Evolutionary conservation across 2,888 invertebrate genomes (phyloP), one percentile per base, ranked within the genome.

Genomic region (Phragmatobia fuliginosa): DNA sequence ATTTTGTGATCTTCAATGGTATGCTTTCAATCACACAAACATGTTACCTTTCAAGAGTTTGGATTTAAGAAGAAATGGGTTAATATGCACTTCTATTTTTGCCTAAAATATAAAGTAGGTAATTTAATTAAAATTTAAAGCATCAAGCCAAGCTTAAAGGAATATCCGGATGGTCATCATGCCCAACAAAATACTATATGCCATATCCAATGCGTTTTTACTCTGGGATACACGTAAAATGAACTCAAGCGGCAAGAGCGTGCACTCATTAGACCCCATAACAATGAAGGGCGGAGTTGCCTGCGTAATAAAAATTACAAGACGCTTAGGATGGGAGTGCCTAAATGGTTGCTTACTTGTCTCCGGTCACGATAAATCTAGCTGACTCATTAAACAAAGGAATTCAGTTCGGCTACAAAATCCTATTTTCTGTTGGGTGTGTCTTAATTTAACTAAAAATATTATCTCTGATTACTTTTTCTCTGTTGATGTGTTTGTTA

Each of bases 251-350:
- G 83, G 85, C 85, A 87, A 86, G 83, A 83, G 80, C 83, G 77
- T 83, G 87, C 82, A 87, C 88, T 90, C 91, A 92, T 92, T 92
- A 92, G 90, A 86, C 84, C 83, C 83, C 80, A 88, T 88, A 94
- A 94, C 93, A 94, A 94, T 94, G 91, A 87, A 87, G 91, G 94
- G 94, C 88, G 93, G 89, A 92, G 94, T 91, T 88, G 87, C 86
- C 85, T 79, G 85, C 83, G 89, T 87, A 91, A 91, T 93, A 93
- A 94, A 94, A 92, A 92, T 90, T 91, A 91, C 90, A 91, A 93
- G 91, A 92, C 87, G 85, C 83, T 85, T 88, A 90, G 90, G 91
- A 94, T 92, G 93, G 94, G 94, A 88, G 94, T 85, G 93, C 90
- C 92, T 92, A 92, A 82, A 93, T 92, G 87, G 89, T 84, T 85